These are phyloP conservation scores for Pelodytes ibericus DNA, from an alignment of 2,797 vertebrate species.

Conservation along the genomic window DNA sequence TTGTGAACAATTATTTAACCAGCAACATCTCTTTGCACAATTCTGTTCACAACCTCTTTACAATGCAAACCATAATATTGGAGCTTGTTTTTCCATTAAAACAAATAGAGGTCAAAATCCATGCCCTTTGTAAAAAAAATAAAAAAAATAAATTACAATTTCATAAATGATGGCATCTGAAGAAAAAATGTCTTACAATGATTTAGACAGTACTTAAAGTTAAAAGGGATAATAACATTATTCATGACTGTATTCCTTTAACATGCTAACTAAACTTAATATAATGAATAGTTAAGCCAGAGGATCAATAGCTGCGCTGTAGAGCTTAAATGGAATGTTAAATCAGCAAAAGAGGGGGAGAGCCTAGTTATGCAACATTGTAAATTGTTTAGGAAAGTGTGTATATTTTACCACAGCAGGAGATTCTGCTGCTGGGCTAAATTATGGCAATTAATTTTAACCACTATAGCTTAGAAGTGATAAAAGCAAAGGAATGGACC, in stretches of 20 bases:
- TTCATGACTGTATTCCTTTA: too few species aligned
- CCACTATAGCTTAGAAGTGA: conserved; percentile 31
- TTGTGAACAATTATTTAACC: too few species aligned
- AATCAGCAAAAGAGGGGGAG: conserved; percentile 1
- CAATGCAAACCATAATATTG: too few species aligned
- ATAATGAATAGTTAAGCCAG: background rate
- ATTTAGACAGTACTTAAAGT: too few species aligned
- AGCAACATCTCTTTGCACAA: too few species aligned
- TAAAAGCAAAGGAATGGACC: conserved; percentile 24
- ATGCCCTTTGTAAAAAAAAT: background rate
- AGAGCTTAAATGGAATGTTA: conserved; percentile 16
- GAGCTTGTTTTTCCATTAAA: too few species aligned
- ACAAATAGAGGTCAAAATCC: too few species aligned
- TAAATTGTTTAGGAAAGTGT: conserved; percentile 34
- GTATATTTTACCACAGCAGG: conserved; percentile 46
- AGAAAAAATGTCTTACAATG: too few species aligned
- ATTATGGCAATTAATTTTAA: conserved; percentile 48
- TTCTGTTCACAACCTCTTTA: too few species aligned
- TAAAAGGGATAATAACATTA: too few species aligned
- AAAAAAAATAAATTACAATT: background rate
- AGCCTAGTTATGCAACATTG: conserved; percentile 18
- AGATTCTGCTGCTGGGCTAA: conserved; percentile 28
- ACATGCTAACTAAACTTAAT: too few species aligned
- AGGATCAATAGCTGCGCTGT: conserved; percentile 2
- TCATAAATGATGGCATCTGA: too few species aligned